phyloP scores from a whole-genome alignment of 2,888 invertebrate species.

The Antitype chi region DNA sequence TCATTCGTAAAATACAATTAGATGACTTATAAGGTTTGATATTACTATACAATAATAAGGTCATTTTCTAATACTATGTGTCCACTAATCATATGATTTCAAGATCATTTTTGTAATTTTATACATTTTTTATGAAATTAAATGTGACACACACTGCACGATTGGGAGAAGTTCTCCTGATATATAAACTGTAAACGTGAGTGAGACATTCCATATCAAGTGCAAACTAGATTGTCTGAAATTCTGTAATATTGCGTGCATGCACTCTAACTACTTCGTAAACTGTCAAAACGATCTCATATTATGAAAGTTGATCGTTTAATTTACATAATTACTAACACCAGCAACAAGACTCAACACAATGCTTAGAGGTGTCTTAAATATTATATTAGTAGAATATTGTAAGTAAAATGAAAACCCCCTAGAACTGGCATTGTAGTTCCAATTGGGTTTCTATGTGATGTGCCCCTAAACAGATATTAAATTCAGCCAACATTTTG shows the following conservation, averaged over 20 bases:
- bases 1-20: slow-evolving; percentile 81
- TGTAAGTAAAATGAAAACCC: slow-evolving; percentile 36
- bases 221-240: slow-evolving; percentile 67
- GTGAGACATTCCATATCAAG: slow-evolving; percentile 91
- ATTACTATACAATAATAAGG: slow-evolving; percentile 84
- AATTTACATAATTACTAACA: slow-evolving; percentile 20
- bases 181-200: slow-evolving; percentile 83
- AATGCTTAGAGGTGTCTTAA: slow-evolving; percentile 38
- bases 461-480: not conserved
- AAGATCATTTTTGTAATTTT: slow-evolving; percentile 89
- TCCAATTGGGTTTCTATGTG: slow-evolving; percentile 48
- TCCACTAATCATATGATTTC: slow-evolving; percentile 84
- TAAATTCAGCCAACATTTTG: slow-evolving; percentile 7
- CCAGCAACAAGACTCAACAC: slow-evolving; percentile 29
- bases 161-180: slow-evolving; percentile 79
- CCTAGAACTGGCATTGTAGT: slow-evolving; percentile 46
- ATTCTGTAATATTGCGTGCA: slow-evolving; percentile 50
- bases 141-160: slow-evolving; percentile 85
- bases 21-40: slow-evolving; percentile 85
- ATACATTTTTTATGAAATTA: slow-evolving; percentile 89
- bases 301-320: slow-evolving; percentile 35
- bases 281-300: slow-evolving; percentile 58
- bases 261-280: slow-evolving; percentile 45
- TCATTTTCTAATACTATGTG: slow-evolving; percentile 81
- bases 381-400: slow-evolving; percentile 36